Base-by-base conservation (phyloP, 2,888 invertebrate species). In the Orchestes rusci region DNA sequence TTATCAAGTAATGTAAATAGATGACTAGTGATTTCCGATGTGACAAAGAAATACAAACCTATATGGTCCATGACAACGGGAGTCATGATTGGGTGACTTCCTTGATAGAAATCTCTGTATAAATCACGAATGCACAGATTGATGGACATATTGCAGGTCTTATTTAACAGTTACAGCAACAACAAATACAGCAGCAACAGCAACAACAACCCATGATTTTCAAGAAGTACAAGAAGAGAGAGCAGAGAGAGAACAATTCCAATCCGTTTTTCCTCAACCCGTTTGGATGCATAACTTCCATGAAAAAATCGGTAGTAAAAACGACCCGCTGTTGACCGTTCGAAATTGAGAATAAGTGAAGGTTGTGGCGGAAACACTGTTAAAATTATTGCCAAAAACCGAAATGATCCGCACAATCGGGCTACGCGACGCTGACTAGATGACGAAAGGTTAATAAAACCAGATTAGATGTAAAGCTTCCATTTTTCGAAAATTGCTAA, bases 101-200 rank as follows among this genome's bases (percentile, higher is more conserved):
- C 39, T 17, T 45, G 39, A 46, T 47, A 42, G 38, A 20, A 36
- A 13, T 10, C 31, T 23, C 42, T 44, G 32, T 35, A n/a, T n/a
- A 47, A 28, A 37, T 48, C 47, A 43, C 49, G 49, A 39, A 49
- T 34, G 49, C 45, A 44, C 30, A 49, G 48, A 34, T 50, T 50
- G 10, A 53, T 46, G 52, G 56, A 62, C 48, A 55, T 49, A 33
- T 31, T 43, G 28, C n/a, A n/a, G n/a, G n/a, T n/a, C n/a, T 17
- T 38, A 28, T 39, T 35, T 30, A 48, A 29, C 32, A 17, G 36
- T 51, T 50, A 51, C 50, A 51, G 35, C 54, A 45, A 52, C 49
- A 48, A 43, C 51, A 45, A 47, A 43, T 49, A 43, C 45, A 52
- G 51, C 53, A 53, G 49, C 53, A 49, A 50, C 54, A 55, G 47